Evolutionary conservation across 2,888 invertebrate species (phyloP), one percentile per base, ranked within the genome.

Genomic region (Rapana venosa): DNA sequence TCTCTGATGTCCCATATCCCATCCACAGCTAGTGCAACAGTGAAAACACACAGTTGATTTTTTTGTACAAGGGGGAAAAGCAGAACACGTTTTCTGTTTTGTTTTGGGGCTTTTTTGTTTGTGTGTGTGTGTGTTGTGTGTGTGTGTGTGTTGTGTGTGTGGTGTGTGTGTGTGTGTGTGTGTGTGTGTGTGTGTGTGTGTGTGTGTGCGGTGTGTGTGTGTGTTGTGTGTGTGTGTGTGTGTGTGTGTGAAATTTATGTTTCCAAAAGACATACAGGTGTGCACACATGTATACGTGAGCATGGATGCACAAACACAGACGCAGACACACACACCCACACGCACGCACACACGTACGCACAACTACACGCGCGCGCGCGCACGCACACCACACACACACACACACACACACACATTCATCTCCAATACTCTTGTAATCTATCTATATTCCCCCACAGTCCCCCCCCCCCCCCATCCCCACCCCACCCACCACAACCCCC

Each of bases 21-120:
- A 87, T 91, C 90, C 88, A 91, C 91, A 22, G 90, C 91, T 91
- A 89, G 32, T 58, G 26, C 66, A 47, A 86, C 35, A 32, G 11
- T 35, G 11, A 30, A 77, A 22, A 77, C 26, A 30, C 30, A n/a
- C 47, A 47, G 47, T 8, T 47, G 47, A 47, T 47, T 47, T 47
- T 13, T 70, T 2, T 70, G 47, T 2, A 47, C 47, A 47, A 47
- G 47, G 8, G 4, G 47, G 47, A 47, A 47, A 47, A 47, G 2
- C 47, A 47, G 2, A 47, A 5, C 47, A 47, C 2, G 47, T 47
- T 47, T 47, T 47, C 8, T 2, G 66, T 66, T 66, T 66, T 1
- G 66, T 66, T 74, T 26, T 70, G 17, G 17, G 66, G 66, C 11
- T 17, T 66, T 8, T 35, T 8, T 32, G 35, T 79, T 8, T 79